phyloP scores from a whole-genome alignment of 2,797 vertebrate species.

The Chaetophractus vellerosus region DNA sequence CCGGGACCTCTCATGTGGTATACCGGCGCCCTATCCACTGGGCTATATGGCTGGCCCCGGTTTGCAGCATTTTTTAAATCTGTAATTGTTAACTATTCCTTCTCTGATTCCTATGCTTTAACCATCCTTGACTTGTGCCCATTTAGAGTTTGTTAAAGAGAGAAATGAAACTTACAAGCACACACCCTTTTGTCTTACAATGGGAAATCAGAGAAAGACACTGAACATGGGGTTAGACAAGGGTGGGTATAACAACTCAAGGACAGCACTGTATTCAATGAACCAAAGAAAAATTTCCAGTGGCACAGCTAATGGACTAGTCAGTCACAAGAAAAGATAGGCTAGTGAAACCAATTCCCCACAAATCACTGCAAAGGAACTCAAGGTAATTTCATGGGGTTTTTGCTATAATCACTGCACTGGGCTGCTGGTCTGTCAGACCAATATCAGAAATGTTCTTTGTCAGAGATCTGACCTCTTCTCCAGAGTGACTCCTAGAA shows the following conservation, averaged over 20 bases:
- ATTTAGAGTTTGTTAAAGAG: not conserved
- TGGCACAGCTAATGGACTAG: not conserved
- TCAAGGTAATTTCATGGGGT: not conserved
- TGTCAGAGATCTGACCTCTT: not conserved
- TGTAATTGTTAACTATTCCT: not conserved
- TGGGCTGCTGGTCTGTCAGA: not conserved
- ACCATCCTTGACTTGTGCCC: not conserved
- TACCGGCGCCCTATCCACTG: too few relatives aligned
- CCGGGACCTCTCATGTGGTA: too few relatives aligned
- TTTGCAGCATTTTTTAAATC: not conserved
- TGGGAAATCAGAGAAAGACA: not conserved
- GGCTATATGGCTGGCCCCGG: too few relatives aligned
- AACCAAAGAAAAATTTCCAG: too few relatives aligned
- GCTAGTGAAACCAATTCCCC: not conserved
- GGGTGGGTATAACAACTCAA: rapidly evolving
- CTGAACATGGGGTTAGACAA: rapidly evolving
- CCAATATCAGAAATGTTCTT: not conserved
- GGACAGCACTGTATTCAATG: not conserved
- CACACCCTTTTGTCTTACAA: rapidly evolving
- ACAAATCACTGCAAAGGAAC: not conserved
- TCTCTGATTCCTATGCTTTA: not conserved
- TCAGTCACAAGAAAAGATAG: not conserved
- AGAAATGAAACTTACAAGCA: not conserved
- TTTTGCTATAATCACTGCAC: not conserved
- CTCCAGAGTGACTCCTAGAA: not conserved